A percentile compares a stretch with the other conserved stretches of the same genome.
Conservation (phyloP, 1,140 invertebrate species). For the Dendroctonus ponderosae region DNA sequence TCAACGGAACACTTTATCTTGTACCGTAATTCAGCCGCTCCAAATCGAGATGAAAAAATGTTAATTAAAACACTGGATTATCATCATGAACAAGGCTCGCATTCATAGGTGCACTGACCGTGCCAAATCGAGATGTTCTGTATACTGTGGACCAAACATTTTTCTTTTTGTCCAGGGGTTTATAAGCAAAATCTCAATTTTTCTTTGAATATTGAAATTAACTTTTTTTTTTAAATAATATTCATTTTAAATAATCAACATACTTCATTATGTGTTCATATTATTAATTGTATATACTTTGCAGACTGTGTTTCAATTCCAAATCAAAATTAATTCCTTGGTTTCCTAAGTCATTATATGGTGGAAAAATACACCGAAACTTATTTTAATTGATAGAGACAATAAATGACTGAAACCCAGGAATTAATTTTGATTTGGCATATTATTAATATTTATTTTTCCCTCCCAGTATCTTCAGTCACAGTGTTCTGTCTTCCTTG, state of each 20-base stretch:
- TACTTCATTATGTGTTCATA: neutral
- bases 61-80: constrained; percentile 17
- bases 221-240: constrained; percentile 1
- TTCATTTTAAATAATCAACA: neutral
- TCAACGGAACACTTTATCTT: no score
- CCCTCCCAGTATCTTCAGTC: no score
- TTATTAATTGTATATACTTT: neutral
- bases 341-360: no score
- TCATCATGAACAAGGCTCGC: constrained; percentile 2
- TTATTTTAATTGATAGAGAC: no score
- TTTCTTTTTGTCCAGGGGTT: neutral
- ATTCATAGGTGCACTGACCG: neutral
- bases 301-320: no score
- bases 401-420: no score
- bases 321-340: no score
- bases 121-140: neutral
- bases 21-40: no score
- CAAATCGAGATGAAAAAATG: constrained; percentile 1
- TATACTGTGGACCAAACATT: neutral
- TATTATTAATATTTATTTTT: no score
- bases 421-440: no score
- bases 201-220: neutral
- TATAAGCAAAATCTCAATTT: neutral
- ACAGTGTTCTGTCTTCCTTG: no score
- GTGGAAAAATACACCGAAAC: no score